Evolutionary conservation across 1,140 invertebrate genomes (phyloP).

Genomic region (Papilio glaucus): DNA sequence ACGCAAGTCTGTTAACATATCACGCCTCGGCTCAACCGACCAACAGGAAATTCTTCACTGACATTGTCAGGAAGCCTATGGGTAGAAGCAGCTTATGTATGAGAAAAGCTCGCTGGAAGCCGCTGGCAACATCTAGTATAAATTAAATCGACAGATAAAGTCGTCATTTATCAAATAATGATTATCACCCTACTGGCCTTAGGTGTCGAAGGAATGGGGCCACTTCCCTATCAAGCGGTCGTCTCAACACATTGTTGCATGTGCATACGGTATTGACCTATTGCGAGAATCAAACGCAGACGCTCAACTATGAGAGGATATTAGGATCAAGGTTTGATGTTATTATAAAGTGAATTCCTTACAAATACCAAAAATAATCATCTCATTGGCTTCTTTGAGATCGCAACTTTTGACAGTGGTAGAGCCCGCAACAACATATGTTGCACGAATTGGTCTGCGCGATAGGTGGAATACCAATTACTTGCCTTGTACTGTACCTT

Average conservation of each 20-base stretch:
- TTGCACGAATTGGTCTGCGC: too few species aligned
- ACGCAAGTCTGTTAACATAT: too few species aligned
- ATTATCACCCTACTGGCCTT: conserved; percentile 42
- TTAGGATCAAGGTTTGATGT: conserved; percentile 19
- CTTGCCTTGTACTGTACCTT: too few species aligned
- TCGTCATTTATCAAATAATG: conserved; percentile 3
- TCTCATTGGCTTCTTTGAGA: too few species aligned
- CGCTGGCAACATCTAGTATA: background rate
- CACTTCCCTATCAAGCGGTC: conserved; percentile 45
- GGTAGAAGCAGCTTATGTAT: background rate
- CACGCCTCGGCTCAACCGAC: too few species aligned
- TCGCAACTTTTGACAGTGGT: too few species aligned
- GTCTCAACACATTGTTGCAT: conserved; percentile 23
- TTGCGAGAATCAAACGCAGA: background rate
- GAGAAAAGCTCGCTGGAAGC: background rate
- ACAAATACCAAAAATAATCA: too few species aligned
- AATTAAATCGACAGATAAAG: background rate
- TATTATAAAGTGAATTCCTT: background rate
- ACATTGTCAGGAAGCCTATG: too few species aligned
- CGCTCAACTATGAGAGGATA: background rate
- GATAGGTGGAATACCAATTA: too few species aligned
- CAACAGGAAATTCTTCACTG: too few species aligned
- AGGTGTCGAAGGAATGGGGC: conserved; percentile 43
- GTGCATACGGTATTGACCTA: conserved; percentile 33
- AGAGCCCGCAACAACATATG: too few species aligned